Conservation (phyloP, 2,888 invertebrate species). For the Cosmorhoe ocellata region DNA sequence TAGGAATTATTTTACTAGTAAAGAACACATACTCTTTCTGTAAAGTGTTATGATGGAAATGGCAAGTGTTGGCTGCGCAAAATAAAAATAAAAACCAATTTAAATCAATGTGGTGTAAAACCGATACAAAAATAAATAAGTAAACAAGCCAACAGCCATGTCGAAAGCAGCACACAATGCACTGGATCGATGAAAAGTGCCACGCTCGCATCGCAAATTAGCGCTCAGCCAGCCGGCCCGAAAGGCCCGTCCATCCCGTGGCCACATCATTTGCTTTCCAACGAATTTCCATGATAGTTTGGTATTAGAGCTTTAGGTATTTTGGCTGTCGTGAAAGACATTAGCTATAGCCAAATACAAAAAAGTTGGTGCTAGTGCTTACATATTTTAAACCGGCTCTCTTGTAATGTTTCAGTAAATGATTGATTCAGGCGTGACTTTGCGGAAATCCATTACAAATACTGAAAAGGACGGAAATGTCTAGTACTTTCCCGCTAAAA, state of each 20-base stretch:
- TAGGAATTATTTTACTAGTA: no score
- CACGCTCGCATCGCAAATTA: conserved; percentile 65
- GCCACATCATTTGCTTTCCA: conserved; percentile 63
- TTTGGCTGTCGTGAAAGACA: conserved; percentile 15
- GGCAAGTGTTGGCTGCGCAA: no score
- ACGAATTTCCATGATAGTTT: conserved; percentile 42
- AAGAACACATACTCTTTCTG: no score
- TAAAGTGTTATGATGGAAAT: no score
- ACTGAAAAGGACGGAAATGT: no score
- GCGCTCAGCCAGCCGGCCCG: conserved; percentile 60
- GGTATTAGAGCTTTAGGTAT: no score
- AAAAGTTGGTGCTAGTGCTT: no score
- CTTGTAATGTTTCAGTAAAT: no score
- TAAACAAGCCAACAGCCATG: conserved; percentile 5
- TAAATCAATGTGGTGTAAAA: not conserved
- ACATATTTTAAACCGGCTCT: no score
- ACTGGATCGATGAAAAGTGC: conserved; percentile 54
- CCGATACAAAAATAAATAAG: conserved; percentile 3
- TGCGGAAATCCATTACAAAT: no score
- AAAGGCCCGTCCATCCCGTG: conserved; percentile 56
- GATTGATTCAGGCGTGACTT: no score
- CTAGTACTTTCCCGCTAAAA: no score
- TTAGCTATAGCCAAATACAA: not conserved
- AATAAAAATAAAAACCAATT: not conserved
- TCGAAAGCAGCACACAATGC: conserved; percentile 27